phyloP scores from a whole-genome alignment of 2,113 vertebrate species.

The Entomyzon cyanotis region DNA sequence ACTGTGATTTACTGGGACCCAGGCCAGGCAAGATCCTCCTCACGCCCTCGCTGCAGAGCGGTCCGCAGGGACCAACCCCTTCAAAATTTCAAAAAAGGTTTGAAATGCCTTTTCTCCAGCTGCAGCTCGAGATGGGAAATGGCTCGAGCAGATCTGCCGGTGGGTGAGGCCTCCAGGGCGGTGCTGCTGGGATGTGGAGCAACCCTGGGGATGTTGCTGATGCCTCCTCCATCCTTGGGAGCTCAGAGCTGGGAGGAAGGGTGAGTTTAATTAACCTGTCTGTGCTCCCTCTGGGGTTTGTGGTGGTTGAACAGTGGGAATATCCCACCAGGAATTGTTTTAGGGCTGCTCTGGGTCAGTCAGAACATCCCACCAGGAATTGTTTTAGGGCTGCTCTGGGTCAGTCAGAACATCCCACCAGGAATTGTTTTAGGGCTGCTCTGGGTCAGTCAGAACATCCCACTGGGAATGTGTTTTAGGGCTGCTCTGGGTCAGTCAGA shows the following conservation, averaged over 20 bases:
- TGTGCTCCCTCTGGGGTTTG: neutral
- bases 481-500: no score
- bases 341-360: no score
- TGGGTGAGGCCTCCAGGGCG: neutral
- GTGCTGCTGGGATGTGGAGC: neutral
- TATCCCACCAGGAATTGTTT: neutral
- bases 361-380: no score
- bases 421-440: neutral
- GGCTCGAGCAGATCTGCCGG: neutral
- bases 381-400: no score
- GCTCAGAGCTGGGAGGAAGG: accelerated
- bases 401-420: accelerated
- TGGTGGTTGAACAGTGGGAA: accelerated
- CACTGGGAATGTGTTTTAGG: no score
- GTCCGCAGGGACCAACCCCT: neutral
- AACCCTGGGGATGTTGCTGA: accelerated
- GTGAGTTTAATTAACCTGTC: accelerated
- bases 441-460: accelerated
- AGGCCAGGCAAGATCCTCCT: constrained; percentile 46
- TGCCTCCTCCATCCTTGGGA: neutral
- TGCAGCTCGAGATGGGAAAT: neutral
- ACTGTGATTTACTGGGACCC: constrained; percentile 43
- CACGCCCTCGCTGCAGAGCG: neutral
- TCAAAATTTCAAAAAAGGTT: neutral
- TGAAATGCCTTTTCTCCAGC: neutral